These are phyloP conservation scores for Eulemur mongoz DNA, from an alignment of 2,797 vertebrate species.

Conservation along the genomic window DNA sequence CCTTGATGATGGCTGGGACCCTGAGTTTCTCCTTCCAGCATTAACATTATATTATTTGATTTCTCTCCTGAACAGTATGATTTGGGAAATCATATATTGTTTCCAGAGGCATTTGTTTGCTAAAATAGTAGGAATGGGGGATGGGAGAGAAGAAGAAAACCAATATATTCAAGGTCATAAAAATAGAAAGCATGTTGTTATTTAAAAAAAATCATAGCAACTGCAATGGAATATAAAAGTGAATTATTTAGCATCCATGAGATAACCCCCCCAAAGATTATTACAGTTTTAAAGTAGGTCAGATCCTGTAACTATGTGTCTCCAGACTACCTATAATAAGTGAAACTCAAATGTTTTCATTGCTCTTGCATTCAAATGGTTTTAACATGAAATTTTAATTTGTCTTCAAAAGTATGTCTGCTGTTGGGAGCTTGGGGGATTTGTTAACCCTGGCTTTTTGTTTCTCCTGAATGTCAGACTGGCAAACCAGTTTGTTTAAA, in stretches of 20 bases:
- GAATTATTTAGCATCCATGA: slow-evolving; percentile 25
- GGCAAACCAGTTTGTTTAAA: neutral
- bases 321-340: slow-evolving; percentile 32
- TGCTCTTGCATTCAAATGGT: slow-evolving; percentile 34
- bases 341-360: slow-evolving; percentile 17
- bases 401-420: slow-evolving; percentile 36
- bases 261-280: slow-evolving; percentile 41
- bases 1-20: neutral
- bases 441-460: neutral
- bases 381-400: slow-evolving; percentile 68
- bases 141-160: neutral
- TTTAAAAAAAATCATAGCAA: neutral
- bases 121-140: neutral
- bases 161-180: slow-evolving; percentile 13
- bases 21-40: neutral
- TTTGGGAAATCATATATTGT: neutral
- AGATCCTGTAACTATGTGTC: neutral
- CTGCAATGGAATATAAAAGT: slow-evolving; percentile 39
- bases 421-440: neutral
- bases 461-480: neutral
- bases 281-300: slow-evolving; percentile 50
- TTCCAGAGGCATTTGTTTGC: neutral
- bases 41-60: neutral
- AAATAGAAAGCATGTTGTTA: neutral
- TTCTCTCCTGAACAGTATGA: neutral